Evolutionary conservation across 2,113 vertebrate genomes (phyloP).

Genomic region (Buteo buteo): DNA sequence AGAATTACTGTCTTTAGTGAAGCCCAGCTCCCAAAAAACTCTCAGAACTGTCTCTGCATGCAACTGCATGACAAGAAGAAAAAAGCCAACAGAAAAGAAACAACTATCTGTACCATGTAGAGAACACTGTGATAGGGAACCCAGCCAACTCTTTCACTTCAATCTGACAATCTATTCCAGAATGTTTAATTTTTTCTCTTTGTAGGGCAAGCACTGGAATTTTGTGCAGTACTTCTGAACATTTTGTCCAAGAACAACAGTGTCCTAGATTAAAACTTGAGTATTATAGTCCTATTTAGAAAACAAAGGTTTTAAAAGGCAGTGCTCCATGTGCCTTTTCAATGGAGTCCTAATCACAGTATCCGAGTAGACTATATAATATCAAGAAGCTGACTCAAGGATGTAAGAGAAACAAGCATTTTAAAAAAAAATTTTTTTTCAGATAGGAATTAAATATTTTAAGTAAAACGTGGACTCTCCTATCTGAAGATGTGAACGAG

Average conservation of each 20-base stretch:
- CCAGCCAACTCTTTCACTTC: background rate
- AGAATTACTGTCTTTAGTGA: background rate
- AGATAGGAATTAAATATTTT: background rate
- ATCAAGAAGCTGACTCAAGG: background rate
- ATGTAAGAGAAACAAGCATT: background rate
- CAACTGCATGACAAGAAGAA: background rate
- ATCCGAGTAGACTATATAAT: background rate
- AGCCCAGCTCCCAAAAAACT: background rate
- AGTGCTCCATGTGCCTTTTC: background rate
- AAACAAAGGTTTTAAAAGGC: background rate
- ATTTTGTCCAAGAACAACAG: background rate
- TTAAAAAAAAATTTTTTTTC: too few relatives aligned
- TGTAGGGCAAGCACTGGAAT: background rate
- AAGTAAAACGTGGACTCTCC: background rate
- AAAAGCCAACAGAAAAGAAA: background rate
- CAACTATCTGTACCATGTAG: background rate
- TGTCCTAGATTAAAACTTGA: background rate
- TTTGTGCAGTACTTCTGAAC: background rate
- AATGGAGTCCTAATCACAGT: background rate
- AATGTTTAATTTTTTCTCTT: background rate
- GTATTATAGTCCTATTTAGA: background rate
- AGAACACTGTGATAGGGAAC: background rate
- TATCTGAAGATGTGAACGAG: background rate
- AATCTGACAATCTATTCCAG: background rate
- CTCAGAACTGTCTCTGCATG: background rate